A percentile compares a stretch with the other conserved stretches of the same genome.
These are phyloP conservation scores for Anticlea derivata DNA, from an alignment of 2,888 invertebrate genomes.

Conservation along the genomic window DNA sequence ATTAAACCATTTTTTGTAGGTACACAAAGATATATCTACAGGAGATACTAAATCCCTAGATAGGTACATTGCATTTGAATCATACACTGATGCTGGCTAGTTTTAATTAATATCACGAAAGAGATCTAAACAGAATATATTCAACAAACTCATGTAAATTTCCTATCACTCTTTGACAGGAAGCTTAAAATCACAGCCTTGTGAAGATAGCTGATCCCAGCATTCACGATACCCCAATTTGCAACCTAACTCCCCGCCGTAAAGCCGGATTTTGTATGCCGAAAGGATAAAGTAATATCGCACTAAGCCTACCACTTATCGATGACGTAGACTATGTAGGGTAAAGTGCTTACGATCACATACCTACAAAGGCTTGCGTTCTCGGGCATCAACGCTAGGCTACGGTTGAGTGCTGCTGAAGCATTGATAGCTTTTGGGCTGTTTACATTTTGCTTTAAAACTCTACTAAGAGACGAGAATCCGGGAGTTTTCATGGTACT, in stretches of 20 bases:
- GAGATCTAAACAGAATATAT: constrained; percentile 7
- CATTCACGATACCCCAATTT: not conserved
- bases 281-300: constrained; percentile 22
- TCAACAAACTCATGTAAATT: constrained; percentile 14
- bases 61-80: no score
- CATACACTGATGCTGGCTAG: no score
- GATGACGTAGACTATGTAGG: constrained; percentile 32
- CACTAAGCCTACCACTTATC: constrained; percentile 31
- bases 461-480: no score
- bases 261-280: constrained; percentile 7
- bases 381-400: constrained; percentile 18
- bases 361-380: constrained; percentile 33
- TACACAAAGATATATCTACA: no score
- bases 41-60: no score
- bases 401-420: constrained; percentile 50
- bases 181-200: constrained; percentile 25
- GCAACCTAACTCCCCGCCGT: not conserved
- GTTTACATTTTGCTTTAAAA: constrained; percentile 43
- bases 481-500: no score
- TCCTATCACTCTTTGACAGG: constrained; percentile 21
- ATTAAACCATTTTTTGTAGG: no score
- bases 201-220: constrained; percentile 18
- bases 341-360: constrained; percentile 45
- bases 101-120: no score
- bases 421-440: constrained; percentile 50